Evolutionary conservation across 2,113 vertebrate species (phyloP).

Genomic region (Chaetura pelagica): DNA sequence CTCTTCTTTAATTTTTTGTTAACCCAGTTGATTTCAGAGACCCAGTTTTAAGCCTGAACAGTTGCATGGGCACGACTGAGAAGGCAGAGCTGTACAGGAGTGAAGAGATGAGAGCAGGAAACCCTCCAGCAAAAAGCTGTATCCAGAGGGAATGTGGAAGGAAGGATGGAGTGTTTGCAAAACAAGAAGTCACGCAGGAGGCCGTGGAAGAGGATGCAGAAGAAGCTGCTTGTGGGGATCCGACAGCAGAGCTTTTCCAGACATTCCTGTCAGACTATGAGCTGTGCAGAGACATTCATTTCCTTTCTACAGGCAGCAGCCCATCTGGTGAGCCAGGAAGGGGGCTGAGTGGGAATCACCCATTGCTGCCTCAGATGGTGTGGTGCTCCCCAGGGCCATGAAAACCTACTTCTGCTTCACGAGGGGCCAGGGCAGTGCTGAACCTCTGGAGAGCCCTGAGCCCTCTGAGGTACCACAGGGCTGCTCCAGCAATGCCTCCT

Average conservation of each 20-base stretch:
- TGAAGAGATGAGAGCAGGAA: conserved; percentile 6
- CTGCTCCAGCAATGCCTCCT: background rate
- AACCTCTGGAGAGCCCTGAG: background rate
- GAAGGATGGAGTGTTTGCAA: conserved; percentile 12
- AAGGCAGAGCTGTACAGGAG: background rate
- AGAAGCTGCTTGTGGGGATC: conserved; percentile 26
- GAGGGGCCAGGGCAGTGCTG: background rate
- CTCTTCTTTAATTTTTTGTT: background rate
- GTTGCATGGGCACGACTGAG: background rate
- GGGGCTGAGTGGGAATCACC: background rate
- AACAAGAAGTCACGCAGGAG: conserved; percentile 36
- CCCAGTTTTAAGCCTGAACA: background rate
- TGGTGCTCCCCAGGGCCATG: background rate
- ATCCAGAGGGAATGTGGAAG: conserved; percentile 3
- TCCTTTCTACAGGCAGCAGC: conserved; percentile 16
- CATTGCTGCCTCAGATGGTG: background rate
- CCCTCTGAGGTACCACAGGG: fast-evolving
- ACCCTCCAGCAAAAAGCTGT: conserved; percentile 14
- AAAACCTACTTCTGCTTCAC: background rate
- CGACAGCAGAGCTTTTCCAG: conserved; percentile 27
- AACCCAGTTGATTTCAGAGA: background rate
- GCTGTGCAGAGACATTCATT: background rate
- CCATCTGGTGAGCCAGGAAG: background rate
- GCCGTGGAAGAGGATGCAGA: conserved; percentile 11
- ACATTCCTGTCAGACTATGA: background rate